phyloP scores from a whole-genome alignment of 1,140 invertebrate species.

The Zaprionus vittiger region DNA sequence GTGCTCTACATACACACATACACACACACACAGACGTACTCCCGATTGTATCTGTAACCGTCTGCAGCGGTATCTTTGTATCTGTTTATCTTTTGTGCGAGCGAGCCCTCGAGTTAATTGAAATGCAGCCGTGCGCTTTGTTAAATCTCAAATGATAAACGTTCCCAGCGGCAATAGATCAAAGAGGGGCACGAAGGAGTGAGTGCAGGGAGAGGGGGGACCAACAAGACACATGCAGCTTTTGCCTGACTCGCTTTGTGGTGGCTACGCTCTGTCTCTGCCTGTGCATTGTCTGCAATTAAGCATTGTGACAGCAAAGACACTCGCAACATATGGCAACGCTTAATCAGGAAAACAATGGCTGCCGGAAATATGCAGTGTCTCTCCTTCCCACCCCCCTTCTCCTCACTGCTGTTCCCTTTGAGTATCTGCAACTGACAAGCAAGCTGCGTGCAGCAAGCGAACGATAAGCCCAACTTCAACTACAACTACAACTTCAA shows the following conservation, averaged over 20 bases:
- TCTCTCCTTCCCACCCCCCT: no score
- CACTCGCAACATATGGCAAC: conserved; percentile 62
- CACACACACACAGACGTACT: not conserved
- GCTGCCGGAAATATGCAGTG: conserved; percentile 59
- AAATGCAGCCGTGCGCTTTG: conserved; percentile 67
- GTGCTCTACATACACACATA: conserved; percentile 9
- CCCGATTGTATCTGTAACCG: not conserved
- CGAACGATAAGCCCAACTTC: not conserved
- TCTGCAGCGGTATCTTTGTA: conserved; percentile 31
- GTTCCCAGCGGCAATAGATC: conserved; percentile 24
- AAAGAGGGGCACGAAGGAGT: not conserved
- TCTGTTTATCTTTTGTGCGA: conserved; percentile 63
- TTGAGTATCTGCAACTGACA: conserved; percentile 5
- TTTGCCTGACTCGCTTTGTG: conserved; percentile 55
- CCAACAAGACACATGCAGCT: conserved; percentile 47
- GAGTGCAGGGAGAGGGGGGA: not conserved
- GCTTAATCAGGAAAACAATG: conserved; percentile 71
- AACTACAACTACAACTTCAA: not conserved
- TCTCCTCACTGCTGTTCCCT: not conserved
- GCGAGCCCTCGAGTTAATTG: conserved; percentile 59
- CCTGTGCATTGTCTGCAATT: conserved; percentile 71
- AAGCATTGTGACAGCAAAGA: conserved; percentile 59
- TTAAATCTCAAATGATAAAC: conserved; percentile 69
- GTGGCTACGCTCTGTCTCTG: conserved; percentile 3
- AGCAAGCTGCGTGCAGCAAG: conserved; percentile 9